Conservation (phyloP, 2,113 vertebrate species). For the Cricetomys ansorgei region DNA sequence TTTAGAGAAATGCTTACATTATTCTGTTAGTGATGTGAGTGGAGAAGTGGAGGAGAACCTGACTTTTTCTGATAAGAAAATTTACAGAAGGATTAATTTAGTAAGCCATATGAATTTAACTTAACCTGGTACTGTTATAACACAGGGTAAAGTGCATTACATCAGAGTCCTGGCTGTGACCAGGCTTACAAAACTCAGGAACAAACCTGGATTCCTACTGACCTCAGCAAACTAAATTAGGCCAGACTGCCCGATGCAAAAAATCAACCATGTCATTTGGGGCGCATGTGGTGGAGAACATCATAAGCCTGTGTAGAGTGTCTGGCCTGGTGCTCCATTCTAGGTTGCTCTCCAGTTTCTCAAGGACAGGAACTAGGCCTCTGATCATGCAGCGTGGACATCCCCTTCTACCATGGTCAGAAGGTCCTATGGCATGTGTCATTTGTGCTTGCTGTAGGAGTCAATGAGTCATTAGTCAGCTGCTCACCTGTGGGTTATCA, state of each 20-base stretch:
- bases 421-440: not conserved
- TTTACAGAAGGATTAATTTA: not conserved
- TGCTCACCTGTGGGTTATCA: not conserved
- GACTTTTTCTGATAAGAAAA: constrained; percentile 1
- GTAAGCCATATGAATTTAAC: not conserved
- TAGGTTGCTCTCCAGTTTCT: constrained; percentile 17
- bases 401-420: not conserved
- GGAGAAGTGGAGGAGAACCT: not conserved
- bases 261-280: not conserved
- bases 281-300: not conserved
- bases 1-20: not conserved
- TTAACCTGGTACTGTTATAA: not conserved
- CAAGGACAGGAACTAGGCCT: not conserved
- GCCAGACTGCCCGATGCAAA: not conserved
- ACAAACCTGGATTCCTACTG: constrained; percentile 21
- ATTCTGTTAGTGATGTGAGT: not conserved
- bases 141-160: not conserved
- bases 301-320: not conserved
- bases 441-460: not conserved
- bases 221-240: constrained; percentile 47
- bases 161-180: constrained; percentile 1
- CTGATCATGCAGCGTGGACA: not conserved
- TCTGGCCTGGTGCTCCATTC: not conserved
- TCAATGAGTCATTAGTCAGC: not conserved
- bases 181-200: constrained; percentile 65